Evolutionary conservation across 2,888 invertebrate species (phyloP).

Genomic region (Hirtodrosophila trivittata): DNA sequence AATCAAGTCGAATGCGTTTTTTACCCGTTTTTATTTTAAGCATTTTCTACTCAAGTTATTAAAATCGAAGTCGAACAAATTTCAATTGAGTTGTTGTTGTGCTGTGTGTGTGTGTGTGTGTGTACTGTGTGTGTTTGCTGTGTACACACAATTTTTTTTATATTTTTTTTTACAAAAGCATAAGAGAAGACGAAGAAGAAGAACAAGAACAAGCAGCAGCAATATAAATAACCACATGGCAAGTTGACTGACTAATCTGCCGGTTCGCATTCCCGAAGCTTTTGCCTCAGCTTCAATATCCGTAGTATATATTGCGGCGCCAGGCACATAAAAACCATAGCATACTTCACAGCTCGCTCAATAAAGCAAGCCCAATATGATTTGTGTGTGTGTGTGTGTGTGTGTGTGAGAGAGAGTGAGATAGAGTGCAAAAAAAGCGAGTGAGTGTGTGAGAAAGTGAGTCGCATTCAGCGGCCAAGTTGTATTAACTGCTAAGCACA

Average conservation of each 20-base stretch:
- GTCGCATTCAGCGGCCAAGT: conserved; percentile 46
- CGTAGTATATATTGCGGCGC: conserved; percentile 27
- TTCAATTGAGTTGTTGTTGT: conserved; percentile 14
- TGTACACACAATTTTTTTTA: too few species aligned
- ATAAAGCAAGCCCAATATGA: conserved; percentile 64
- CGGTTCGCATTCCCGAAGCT: conserved; percentile 8
- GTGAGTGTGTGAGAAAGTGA: conserved; percentile 18
- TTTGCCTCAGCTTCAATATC: conserved; percentile 19
- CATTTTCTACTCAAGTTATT: conserved; percentile 41
- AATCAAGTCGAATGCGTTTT: background rate
- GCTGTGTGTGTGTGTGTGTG: conserved; percentile 3
- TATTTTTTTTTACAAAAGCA: too few species aligned
- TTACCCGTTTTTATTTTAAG: conserved; percentile 16
- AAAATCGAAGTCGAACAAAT: conserved; percentile 38
- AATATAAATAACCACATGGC: conserved; percentile 34
- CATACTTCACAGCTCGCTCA: conserved; percentile 58
- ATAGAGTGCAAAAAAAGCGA: too few species aligned
- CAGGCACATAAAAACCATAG: conserved; percentile 50
- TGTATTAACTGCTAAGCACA: conserved; percentile 62
- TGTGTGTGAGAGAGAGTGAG: background rate
- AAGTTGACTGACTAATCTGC: conserved; percentile 34
- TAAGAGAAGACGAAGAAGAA: too few species aligned
- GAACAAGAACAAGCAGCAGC: conserved; percentile 13
- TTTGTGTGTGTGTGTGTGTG: conserved; percentile 22
- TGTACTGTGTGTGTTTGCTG: too few species aligned